These are phyloP conservation scores for Nomada goodeniana DNA, from an alignment of 2,888 invertebrate genomes.

Conservation along the genomic window DNA sequence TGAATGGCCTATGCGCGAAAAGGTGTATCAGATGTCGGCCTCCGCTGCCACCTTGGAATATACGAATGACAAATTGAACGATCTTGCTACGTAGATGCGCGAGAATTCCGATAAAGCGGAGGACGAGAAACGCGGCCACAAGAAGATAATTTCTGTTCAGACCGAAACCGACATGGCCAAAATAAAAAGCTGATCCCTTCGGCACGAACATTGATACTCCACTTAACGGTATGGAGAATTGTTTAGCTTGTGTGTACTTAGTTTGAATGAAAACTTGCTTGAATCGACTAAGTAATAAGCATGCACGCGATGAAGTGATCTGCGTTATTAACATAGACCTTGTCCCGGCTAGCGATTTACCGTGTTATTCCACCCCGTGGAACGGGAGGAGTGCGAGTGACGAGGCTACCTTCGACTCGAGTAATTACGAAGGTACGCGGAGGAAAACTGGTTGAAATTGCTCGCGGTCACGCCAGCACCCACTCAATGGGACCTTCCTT, in stretches of 20 bases:
- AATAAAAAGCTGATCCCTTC: conserved; percentile 40
- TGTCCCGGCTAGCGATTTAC: conserved; percentile 73
- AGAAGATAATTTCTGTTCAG: conserved; percentile 25
- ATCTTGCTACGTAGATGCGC: background rate
- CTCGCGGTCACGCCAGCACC: conserved; percentile 77
- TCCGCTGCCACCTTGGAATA: no score
- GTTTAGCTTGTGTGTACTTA: conserved; percentile 44
- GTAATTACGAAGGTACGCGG: conserved; percentile 27
- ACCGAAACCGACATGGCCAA: conserved; percentile 46
- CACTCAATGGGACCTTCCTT: conserved; percentile 34
- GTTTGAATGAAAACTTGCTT: conserved; percentile 63
- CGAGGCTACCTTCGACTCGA: conserved; percentile 58
- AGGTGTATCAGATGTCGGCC: no score
- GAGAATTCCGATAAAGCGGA: conserved; percentile 16
- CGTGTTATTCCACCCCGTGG: conserved; percentile 70
- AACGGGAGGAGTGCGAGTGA: conserved; percentile 46
- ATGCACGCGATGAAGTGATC: conserved; percentile 81
- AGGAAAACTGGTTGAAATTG: conserved; percentile 73
- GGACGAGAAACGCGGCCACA: background rate
- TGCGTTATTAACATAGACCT: conserved; percentile 83
- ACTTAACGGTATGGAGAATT: background rate
- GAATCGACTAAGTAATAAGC: conserved; percentile 73
- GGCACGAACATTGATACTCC: conserved; percentile 1
- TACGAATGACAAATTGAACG: no score
- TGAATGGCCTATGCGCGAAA: conserved; percentile 43